phyloP scores from a whole-genome alignment of 2,888 invertebrate species.

The Agrochola litura region DNA sequence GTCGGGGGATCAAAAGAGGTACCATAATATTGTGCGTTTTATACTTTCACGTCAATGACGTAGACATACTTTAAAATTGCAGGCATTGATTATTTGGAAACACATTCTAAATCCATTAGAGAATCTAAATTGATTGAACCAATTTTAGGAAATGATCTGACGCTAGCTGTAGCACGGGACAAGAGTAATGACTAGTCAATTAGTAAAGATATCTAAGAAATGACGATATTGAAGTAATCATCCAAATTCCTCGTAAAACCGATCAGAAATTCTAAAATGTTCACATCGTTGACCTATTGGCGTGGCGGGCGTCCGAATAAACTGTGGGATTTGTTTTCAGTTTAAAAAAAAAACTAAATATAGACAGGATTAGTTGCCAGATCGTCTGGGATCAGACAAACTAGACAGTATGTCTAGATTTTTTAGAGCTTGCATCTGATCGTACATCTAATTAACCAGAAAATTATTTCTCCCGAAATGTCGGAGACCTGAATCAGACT shows the following conservation, averaged over 20 bases:
- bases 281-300: constrained; percentile 12
- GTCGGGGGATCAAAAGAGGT: no score
- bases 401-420: constrained; percentile 48
- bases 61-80: neutral
- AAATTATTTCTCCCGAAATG: neutral
- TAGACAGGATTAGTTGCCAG: constrained; percentile 58
- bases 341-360: constrained; percentile 60
- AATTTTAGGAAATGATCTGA: constrained; percentile 1
- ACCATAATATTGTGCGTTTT: neutral
- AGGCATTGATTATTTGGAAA: neutral
- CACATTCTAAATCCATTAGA: constrained; percentile 21
- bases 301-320: constrained; percentile 8
- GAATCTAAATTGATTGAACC: constrained; percentile 5
- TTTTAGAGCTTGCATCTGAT: constrained; percentile 27
- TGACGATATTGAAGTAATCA: constrained; percentile 7
- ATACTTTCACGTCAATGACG: neutral
- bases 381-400: constrained; percentile 34
- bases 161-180: neutral
- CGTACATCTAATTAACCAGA: constrained; percentile 2
- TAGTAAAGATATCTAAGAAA: neutral
- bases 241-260: neutral
- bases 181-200: constrained; percentile 4
- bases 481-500: neutral
- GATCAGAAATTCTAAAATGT: neutral
- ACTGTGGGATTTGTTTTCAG: constrained; percentile 22